phyloP scores from a whole-genome alignment of 2,888 invertebrate species.

The Amaurobius ferox region DNA sequence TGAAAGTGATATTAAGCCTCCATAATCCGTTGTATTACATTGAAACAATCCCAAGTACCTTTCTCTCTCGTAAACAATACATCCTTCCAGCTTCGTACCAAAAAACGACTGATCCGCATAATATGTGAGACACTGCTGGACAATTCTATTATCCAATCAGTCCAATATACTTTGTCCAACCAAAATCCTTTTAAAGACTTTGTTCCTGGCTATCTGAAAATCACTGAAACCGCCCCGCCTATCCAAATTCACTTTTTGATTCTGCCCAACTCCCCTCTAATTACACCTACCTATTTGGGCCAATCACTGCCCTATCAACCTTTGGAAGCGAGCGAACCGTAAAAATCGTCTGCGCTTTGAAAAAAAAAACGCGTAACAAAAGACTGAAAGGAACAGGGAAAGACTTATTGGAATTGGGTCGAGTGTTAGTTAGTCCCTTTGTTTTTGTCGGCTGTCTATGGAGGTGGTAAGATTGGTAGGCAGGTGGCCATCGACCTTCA shows the following conservation, averaged over 20 bases:
- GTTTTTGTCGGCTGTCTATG: not conserved
- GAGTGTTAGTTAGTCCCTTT: not conserved
- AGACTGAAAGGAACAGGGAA: slow-evolving; percentile 6
- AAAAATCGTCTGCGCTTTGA: not conserved
- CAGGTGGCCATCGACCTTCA: slow-evolving; percentile 60
- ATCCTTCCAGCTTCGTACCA: not conserved
- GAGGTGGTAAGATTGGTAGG: slow-evolving; percentile 17
- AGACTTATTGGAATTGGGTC: not conserved
- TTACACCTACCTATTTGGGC: not conserved
- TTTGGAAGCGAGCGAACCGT: not conserved
- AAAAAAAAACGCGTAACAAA: not conserved
- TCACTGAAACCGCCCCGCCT: not conserved
- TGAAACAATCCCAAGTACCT: not conserved
- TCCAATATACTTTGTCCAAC: not conserved
- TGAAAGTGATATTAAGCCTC: too few species aligned
- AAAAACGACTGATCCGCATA: not conserved
- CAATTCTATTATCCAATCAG: not conserved
- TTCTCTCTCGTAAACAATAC: not conserved
- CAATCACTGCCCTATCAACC: not conserved
- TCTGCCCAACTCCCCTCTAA: not conserved
- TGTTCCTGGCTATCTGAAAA: not conserved
- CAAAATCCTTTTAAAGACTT: not conserved
- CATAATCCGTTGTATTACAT: too few species aligned
- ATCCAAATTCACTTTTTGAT: not conserved
- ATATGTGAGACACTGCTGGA: not conserved